Conservation (phyloP, 2,797 vertebrate genomes). For the Hemibagrus guttatus region DNA sequence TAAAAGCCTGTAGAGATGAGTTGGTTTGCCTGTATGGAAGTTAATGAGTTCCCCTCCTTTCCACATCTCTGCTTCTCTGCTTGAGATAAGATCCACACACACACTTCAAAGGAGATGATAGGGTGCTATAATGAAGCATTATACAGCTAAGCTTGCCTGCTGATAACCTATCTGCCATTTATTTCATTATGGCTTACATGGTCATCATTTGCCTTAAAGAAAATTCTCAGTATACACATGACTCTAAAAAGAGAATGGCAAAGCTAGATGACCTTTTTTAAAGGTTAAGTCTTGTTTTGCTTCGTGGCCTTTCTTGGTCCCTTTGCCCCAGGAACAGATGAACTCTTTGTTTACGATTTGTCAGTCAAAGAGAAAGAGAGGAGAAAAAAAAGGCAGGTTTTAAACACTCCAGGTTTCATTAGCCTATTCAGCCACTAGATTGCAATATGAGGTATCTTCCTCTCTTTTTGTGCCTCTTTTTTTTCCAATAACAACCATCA, state of each 20-base stretch:
- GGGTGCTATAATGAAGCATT: slow-evolving; percentile 39
- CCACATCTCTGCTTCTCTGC: slow-evolving; percentile 11
- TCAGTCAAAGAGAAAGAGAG: slow-evolving; percentile 62
- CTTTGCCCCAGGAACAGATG: slow-evolving; percentile 61
- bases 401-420: slow-evolving; percentile 69
- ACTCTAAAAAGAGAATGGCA: slow-evolving; percentile 43
- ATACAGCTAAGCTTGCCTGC: slow-evolving; percentile 33
- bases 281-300: slow-evolving; percentile 53
- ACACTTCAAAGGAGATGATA: slow-evolving; percentile 46
- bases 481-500: slow-evolving; percentile 66
- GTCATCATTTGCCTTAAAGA: slow-evolving; percentile 39
- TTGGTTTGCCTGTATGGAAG: slow-evolving; percentile 10
- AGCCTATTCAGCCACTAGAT: slow-evolving; percentile 64
- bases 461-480: slow-evolving; percentile 32
- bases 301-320: slow-evolving; percentile 48
- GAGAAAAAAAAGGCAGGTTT: slow-evolving; percentile 62
- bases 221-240: slow-evolving; percentile 38
- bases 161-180: slow-evolving; percentile 42
- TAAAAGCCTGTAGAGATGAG: slow-evolving; percentile 14
- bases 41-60: slow-evolving; percentile 30
- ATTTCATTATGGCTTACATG: slow-evolving; percentile 24
- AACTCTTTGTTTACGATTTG: slow-evolving; percentile 71
- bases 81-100: slow-evolving; percentile 26
- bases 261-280: slow-evolving; percentile 52
- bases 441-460: slow-evolving; percentile 45